A percentile compares a stretch with the other conserved stretches of the same genome.
Evolutionary conservation across 2,113 vertebrate genomes (phyloP).

Genomic region (Peromyscus leucopus): DNA sequence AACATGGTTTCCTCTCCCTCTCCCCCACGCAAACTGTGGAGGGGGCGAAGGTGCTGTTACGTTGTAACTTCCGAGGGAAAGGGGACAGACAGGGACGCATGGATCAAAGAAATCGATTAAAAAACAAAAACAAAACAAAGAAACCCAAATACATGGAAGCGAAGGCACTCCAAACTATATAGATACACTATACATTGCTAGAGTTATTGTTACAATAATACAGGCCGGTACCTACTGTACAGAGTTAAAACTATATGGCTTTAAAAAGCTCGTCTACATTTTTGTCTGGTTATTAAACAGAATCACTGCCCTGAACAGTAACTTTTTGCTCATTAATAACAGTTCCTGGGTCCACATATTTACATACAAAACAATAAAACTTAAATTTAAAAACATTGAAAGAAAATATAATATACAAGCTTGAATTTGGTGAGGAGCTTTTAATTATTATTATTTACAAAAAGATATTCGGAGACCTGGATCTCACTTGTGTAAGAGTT

Average conservation of each 20-base stretch:
- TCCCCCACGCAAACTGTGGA: conserved; percentile 80
- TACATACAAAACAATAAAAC: conserved; percentile 93
- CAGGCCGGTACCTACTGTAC: conserved; percentile 98
- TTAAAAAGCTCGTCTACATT: conserved; percentile 98
- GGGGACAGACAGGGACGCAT: conserved; percentile 37
- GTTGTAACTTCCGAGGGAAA: conserved; percentile 75
- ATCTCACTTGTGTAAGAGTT: conserved; percentile 89
- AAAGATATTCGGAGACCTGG: conserved; percentile 89
- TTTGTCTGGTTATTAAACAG: conserved; percentile 95
- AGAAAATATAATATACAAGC: conserved; percentile 91
- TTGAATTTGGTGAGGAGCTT: conserved; percentile 98
- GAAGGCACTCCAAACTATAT: conserved; percentile 99
- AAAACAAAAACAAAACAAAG: conserved; percentile 75
- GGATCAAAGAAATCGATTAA: conserved; percentile 83
- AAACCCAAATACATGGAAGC: conserved; percentile 93
- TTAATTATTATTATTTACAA: conserved; percentile 88
- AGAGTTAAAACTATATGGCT: conserved; percentile 99
- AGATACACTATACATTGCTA: conserved; percentile 99
- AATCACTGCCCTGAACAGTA: conserved; percentile 95
- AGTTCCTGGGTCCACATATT: conserved; percentile 99
- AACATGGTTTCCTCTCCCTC: conserved; percentile 80
- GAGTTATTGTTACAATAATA: conserved; percentile 99
- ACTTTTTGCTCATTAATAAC: conserved; percentile 97
- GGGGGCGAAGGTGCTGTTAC: conserved; percentile 76
- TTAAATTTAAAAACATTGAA: conserved; percentile 89